Evolutionary conservation across 2,113 vertebrate species (phyloP), one percentile per base, ranked within the genome.

Genomic region (Myodes glareolus): DNA sequence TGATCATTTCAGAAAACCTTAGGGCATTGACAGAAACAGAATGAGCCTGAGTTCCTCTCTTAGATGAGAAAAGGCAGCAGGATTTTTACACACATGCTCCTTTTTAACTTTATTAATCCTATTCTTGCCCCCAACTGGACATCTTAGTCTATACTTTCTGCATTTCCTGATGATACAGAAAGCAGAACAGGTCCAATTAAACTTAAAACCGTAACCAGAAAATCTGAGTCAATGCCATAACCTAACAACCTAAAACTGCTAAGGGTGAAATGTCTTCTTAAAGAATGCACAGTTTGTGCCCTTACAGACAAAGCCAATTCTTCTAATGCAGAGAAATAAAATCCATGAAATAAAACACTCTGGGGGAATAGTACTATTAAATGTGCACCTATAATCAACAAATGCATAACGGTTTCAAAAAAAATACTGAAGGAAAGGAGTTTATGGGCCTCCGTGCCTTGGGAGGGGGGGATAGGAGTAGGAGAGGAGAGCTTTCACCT

Each of bases 241-340:
- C 2, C 72, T 33, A 52, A 47, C 68, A 86, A 29, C 93, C 9
- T 86, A 76, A 88, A 90, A 70, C 68, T 52, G 36, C 52, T 67
- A 94, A 86, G 31, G 55, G 23, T 95, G 12, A 14, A 95, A 16
- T 39, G 50, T 68, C 27, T 82, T 86, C 42, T 95, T 94, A 76
- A 92, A 92, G 86, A 61, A 97, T 50, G 36, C 29, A 93, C 14
- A 50, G 25, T 81, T 90, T 72, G 86, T 45, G 86, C 50, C 7
- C 75, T 87, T n/a, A 67, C 6, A 95, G 12, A 85, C 45, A 94
- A 94, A 95, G 67, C 39, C 92, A 65, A 61, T 94, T 86, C 5
- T 94, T 93, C 55, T 11, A 95, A 94, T 12, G 93, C 21, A 90
- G 16, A 58, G 92, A 96, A 97, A 94, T 68, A 92, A 86, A 94